Evolutionary conservation across 2,797 vertebrate genomes (phyloP).

Genomic region (Cryptoprocta ferox): DNA sequence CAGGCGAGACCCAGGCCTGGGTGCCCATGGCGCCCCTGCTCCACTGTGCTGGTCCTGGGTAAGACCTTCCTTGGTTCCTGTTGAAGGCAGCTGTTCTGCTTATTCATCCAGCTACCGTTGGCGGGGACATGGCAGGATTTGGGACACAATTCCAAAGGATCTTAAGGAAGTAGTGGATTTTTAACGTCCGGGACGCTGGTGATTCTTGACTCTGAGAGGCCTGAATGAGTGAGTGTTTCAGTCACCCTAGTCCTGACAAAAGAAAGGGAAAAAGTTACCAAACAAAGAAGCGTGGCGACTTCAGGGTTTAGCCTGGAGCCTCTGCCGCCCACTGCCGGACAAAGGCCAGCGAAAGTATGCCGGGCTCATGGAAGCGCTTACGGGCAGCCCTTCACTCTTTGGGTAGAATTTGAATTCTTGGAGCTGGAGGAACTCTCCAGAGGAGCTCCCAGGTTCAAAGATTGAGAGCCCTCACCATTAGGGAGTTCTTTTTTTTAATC

Average conservation of each 20-base stretch:
- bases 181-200: neutral
- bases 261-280: neutral
- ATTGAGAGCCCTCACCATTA: neutral
- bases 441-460: neutral
- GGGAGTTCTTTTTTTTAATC: neutral
- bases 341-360: neutral
- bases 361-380: neutral
- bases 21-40: rapidly evolving
- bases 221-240: neutral
- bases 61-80: neutral
- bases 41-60: neutral
- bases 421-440: neutral
- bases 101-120: slow-evolving; percentile 23
- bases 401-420: neutral
- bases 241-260: neutral
- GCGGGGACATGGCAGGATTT: slow-evolving; percentile 12
- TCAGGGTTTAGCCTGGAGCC: neutral
- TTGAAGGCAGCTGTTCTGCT: slow-evolving; percentile 11
- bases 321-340: neutral
- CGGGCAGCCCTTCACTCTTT: neutral
- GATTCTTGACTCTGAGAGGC: neutral
- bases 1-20: neutral
- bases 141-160: neutral
- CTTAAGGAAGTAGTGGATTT: neutral
- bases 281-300: neutral